A percentile compares a stretch with the other conserved stretches of the same genome.
Conservation (phyloP, 2,888 invertebrate species). For the Platerodrilus igneus region DNA sequence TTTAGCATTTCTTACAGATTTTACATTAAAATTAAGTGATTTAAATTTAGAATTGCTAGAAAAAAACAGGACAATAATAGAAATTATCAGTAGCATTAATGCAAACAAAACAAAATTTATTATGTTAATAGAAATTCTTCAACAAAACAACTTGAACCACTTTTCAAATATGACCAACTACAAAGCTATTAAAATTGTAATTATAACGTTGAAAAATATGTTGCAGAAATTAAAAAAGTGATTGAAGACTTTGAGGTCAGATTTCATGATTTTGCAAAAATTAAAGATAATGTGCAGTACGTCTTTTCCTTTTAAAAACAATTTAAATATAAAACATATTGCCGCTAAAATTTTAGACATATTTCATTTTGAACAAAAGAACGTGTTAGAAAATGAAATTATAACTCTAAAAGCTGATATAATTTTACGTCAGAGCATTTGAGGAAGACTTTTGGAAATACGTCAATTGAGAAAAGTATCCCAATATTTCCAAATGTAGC, state of each 20-base stretch:
- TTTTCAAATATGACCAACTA: conserved; percentile 19
- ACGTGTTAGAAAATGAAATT: conserved; percentile 23
- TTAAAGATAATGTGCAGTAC: conserved; percentile 20
- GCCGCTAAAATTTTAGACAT: conserved; percentile 16
- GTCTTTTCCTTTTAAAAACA: conserved; percentile 13
- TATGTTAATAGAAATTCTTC: conserved; percentile 16
- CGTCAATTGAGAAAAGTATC: conserved; percentile 22
- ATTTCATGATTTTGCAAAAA: conserved; percentile 22
- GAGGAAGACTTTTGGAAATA: conserved; percentile 25
- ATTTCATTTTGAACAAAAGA: conserved; percentile 22
- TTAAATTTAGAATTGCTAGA: conserved; percentile 24
- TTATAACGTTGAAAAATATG: conserved; percentile 18
- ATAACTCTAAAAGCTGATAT: conserved; percentile 24
- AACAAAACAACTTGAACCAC: conserved; percentile 19
- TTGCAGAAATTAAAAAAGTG: conserved; percentile 17
- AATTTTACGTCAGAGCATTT: conserved; percentile 23
- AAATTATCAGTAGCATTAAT: conserved; percentile 17
- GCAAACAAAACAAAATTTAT: conserved; percentile 12
- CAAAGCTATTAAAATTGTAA: conserved; percentile 19
- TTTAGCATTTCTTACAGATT: conserved; percentile 18
- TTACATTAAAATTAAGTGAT: conserved; percentile 13
- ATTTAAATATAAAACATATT: conserved; percentile 18
- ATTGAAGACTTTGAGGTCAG: conserved; percentile 20
- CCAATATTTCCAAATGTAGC: no score
- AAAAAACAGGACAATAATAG: conserved; percentile 22